Evolutionary conservation across 2,797 vertebrate genomes (phyloP), one percentile per base, ranked within the genome.

Genomic region (Chelon auratus): DNA sequence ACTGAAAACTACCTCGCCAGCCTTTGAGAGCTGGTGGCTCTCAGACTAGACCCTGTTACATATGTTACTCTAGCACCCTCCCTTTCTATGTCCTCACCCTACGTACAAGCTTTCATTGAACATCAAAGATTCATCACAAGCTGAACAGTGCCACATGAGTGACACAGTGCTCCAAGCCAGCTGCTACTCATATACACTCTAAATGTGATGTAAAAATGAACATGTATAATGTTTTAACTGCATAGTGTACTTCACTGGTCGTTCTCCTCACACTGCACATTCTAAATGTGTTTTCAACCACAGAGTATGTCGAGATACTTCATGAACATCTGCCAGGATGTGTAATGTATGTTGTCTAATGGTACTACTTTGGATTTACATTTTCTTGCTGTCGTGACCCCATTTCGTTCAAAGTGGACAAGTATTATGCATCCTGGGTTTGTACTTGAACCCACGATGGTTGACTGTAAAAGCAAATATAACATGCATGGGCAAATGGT

Each of bases 61-160:
- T 40, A 26, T 56, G 20, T 39, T 53, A 52, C 26, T 54, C 30
- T 9, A 15, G 10, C 60, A 24, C 17, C 11, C 18, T 48, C 33
- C 9, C 39, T 53, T 57, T 17, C 39, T 20, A 17, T 52, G 58
- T 59, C 7, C 40, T 52, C 20, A 15, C n/a, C 45, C 42, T 51
- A 57, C 73, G 24, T 64, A 42, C 45, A 68, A 60, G 22, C 11
- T 70, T 52, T 68, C 13, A 54, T 73, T 72, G 48, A 24, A 56
- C 53, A 69, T 72, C 39, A 69, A 80, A 85, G 39, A 79, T 77
- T 77, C 2, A 73, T 57, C 62, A n/a, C 13, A 36, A 57, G 22
- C 33, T 66, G 54, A 70, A 55, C 62, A n/a, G n/a, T 4, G 26
- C n/a, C 48, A 62, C 14, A 26, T 22, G 22, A 30, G 48, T 17